Percentiles rank a stretch among this genome's conserved stretches.
These are phyloP conservation scores for Zaprionus ornatus DNA, from an alignment of 1,140 invertebrate species.

Conservation along the genomic window DNA sequence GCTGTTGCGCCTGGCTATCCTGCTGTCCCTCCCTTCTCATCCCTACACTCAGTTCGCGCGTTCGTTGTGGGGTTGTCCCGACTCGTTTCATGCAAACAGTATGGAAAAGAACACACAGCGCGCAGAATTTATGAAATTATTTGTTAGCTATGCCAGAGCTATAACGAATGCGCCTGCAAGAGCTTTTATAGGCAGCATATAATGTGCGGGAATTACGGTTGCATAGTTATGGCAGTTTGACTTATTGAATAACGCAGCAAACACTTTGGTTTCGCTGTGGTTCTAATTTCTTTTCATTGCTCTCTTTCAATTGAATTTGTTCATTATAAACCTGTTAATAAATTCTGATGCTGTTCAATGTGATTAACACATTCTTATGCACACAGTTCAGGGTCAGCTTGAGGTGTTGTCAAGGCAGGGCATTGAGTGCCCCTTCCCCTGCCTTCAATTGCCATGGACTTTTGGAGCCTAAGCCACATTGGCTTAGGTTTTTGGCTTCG, in stretches of 20 bases:
- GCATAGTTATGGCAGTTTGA: not conserved
- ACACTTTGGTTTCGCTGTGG: not conserved
- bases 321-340: constrained; percentile 36
- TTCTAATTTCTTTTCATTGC: not conserved
- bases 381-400: not conserved
- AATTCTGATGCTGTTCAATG: constrained; percentile 34
- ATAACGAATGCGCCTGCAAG: constrained; percentile 23
- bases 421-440: not conserved
- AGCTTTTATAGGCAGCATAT: constrained; percentile 40
- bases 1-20: not conserved
- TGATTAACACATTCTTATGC: constrained; percentile 46
- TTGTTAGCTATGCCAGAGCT: constrained; percentile 34
- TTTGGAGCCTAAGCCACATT: not conserved
- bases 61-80: constrained; percentile 40
- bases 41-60: constrained; percentile 8
- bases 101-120: constrained; percentile 43
- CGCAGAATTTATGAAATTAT: constrained; percentile 71
- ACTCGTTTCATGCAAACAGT: not conserved
- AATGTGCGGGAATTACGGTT: constrained; percentile 18
- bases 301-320: constrained; percentile 22
- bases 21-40: not conserved
- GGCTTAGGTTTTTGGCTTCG: constrained; percentile 4
- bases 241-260: constrained; percentile 45
- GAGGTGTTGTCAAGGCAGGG: not conserved
- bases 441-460: not conserved